Evolutionary conservation across 2,797 vertebrate species (phyloP).

Genomic region (Acanthopagrus latus): DNA sequence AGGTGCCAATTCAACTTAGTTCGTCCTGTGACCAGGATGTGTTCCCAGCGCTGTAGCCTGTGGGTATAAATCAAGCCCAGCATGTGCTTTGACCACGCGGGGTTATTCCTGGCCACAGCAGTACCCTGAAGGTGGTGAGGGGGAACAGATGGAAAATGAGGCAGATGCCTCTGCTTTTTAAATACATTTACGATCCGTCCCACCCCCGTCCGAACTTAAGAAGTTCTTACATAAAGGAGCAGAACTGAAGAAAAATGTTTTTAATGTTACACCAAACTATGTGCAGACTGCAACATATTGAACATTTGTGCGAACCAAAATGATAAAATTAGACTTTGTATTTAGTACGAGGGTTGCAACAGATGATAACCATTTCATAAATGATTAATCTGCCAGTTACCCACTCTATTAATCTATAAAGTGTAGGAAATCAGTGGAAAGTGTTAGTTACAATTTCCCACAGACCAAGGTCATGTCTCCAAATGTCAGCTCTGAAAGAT

Average conservation of each 20-base stretch:
- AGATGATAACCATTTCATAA: neutral
- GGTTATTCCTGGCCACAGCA: constrained; percentile 81
- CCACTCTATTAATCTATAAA: neutral
- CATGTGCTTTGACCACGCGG: constrained; percentile 67
- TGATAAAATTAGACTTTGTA: neutral
- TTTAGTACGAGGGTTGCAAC: neutral
- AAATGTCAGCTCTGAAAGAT: neutral
- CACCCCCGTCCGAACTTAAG: constrained; percentile 37
- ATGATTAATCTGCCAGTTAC: neutral
- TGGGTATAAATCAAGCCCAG: constrained; percentile 70
- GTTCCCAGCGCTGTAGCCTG: constrained; percentile 26
- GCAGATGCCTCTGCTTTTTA: constrained; percentile 76
- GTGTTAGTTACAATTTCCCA: neutral
- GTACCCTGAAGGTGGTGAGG: constrained; percentile 63
- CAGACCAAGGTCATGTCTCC: neutral
- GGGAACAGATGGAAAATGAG: constrained; percentile 14
- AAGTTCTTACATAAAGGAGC: neutral
- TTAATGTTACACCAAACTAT: neutral
- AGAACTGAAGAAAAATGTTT: neutral
- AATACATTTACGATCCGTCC: constrained; percentile 68
- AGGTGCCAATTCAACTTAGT: constrained; percentile 19
- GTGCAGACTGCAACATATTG: neutral
- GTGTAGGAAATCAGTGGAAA: neutral
- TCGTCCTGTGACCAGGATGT: constrained; percentile 38
- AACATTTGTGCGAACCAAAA: neutral